Evolutionary conservation across 2,113 vertebrate genomes (phyloP).

Genomic region (Rhinichthys klamathensis): DNA sequence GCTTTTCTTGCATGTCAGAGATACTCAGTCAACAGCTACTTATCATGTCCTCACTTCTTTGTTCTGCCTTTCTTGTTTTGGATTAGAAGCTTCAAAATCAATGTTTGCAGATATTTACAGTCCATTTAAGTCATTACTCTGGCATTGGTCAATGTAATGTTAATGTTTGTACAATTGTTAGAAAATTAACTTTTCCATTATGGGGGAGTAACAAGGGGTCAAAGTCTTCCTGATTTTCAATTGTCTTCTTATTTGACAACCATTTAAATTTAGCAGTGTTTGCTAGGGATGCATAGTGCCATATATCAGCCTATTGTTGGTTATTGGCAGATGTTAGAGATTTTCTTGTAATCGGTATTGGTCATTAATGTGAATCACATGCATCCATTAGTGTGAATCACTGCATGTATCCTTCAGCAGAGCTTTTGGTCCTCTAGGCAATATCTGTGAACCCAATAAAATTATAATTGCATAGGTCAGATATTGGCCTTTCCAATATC

Average conservation of each 20-base stretch:
- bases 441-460: conserved; percentile 35
- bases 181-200: neutral
- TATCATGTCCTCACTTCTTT: conserved; percentile 14
- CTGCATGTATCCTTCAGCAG: conserved; percentile 11
- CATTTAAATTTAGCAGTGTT: no score
- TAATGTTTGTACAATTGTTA: neutral
- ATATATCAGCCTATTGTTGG: no score
- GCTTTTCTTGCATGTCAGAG: conserved; percentile 16
- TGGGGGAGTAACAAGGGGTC: neutral
- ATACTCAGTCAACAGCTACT: conserved; percentile 11
- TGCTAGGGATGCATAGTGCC: no score
- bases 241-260: neutral
- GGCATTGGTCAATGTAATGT: neutral
- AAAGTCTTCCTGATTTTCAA: neutral
- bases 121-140: conserved; percentile 5
- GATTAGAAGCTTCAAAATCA: neutral
- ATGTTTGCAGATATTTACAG: conserved; percentile 6
- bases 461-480: conserved; percentile 26
- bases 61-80: conserved; percentile 9
- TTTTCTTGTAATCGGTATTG: no score
- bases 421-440: conserved; percentile 6
- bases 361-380: no score
- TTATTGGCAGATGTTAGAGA: no score
- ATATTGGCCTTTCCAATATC: conserved; percentile 33
- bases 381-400: neutral